Conservation (phyloP, 2,888 invertebrate genomes). For the Meliscaeva auricollis region DNA sequence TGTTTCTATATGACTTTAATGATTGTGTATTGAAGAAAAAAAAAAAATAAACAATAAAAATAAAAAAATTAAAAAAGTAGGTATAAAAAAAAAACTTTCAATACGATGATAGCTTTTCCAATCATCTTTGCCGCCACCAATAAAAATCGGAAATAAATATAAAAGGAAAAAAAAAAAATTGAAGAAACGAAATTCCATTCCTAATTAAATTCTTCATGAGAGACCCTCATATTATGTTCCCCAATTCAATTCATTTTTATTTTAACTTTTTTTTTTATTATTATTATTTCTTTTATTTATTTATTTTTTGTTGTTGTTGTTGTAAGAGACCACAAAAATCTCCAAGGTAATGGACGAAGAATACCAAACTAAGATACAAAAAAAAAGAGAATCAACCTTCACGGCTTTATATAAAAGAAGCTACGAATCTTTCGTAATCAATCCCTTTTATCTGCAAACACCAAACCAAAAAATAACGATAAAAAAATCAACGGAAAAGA, state of each 20-base stretch:
- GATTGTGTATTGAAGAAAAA: neutral
- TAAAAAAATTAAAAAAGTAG: constrained; percentile 4
- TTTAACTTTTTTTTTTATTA: constrained; percentile 11
- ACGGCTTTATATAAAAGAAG: constrained; percentile 44
- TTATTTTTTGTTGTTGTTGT: no score
- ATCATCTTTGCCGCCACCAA: constrained; percentile 37
- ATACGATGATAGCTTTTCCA: constrained; percentile 51
- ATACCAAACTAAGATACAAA: constrained; percentile 22
- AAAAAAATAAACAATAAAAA: constrained; percentile 4
- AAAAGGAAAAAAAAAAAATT: neutral
- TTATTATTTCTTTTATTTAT: constrained; percentile 14
- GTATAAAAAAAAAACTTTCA: constrained; percentile 49
- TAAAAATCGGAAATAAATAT: constrained; percentile 48
- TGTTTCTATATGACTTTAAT: neutral
- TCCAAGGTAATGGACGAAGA: constrained; percentile 37
- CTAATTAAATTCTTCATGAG: constrained; percentile 66
- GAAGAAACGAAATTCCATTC: constrained; percentile 36
- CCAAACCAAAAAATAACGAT: constrained; percentile 57
- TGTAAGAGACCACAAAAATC: constrained; percentile 41
- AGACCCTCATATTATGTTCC: constrained; percentile 42
- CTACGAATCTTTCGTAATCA: constrained; percentile 67
- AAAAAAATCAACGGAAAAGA: constrained; percentile 46
- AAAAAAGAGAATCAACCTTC: constrained; percentile 14
- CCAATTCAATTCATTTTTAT: constrained; percentile 48
- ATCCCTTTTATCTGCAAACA: constrained; percentile 75